Evolutionary conservation across 2,113 vertebrate genomes (phyloP), one percentile per base, ranked within the genome.

Genomic region (Polypterus senegalus): DNA sequence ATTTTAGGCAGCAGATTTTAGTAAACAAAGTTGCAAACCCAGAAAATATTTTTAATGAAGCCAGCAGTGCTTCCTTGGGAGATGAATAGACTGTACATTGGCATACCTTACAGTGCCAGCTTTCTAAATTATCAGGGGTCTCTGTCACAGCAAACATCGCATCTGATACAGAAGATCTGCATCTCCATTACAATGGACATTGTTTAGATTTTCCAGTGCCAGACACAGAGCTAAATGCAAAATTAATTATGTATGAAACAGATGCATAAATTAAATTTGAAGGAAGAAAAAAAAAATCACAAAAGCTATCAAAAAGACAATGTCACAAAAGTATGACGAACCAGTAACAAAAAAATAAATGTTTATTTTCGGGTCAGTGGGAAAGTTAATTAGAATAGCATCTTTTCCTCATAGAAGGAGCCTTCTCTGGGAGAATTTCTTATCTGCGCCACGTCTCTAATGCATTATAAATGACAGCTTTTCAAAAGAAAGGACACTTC

Each of bases 331-430:
- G 2, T 11, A 69, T 71, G 71, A 70, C 63, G 49, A 71, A 54
- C 60, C 69, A 71, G 74, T 64, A 66, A 81, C 77, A 74, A 72
- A 74, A 73, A 78, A 79, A 84, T 79, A 80, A 83, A 71, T 74
- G 82, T 82, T 91, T 75, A 67, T 89, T 81, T 82, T 75, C 52
- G 82, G 89, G 87, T 92, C 89, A 92, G 70, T 86, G 85, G 73
- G 77, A 81, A 88, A 89, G 91, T 89, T 92, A 90, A 91, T 91
- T 89, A 89, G 85, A 88, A 88, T 73, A 80, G 64, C 69, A 70
- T 74, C 78, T 74, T 77, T 73, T 73, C 56, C 68, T 77, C 77
- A 77, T 70, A 73, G 77, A 77, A 74, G 73, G 79, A 63, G 71
- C 73, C 65, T 73, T 64, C 72, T 70, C 75, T 79, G 76, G 80